These are phyloP conservation scores for Gobio gobio DNA, from an alignment of 2,113 vertebrate genomes.

Conservation along the genomic window DNA sequence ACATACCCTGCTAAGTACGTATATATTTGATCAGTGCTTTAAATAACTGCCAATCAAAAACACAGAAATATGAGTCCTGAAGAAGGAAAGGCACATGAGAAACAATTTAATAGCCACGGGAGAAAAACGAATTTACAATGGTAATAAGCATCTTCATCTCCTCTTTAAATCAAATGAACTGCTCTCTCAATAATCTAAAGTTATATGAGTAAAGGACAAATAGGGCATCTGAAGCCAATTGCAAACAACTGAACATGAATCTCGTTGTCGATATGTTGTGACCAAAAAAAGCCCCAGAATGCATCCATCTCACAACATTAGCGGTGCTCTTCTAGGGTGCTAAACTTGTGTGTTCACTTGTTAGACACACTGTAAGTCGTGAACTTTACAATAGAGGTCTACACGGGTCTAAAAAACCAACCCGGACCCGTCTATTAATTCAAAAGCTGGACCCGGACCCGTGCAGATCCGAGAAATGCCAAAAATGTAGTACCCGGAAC, in stretches of 20 bases:
- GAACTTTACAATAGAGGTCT: not conserved
- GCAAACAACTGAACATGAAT: not conserved
- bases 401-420: too few species aligned
- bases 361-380: not conserved
- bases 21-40: slow-evolving; percentile 36
- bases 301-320: not conserved
- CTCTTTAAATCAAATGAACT: slow-evolving; percentile 35
- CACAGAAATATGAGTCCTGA: not conserved
- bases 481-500: too few species aligned
- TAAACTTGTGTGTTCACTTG: not conserved
- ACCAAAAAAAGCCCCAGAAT: not conserved
- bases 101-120: slow-evolving; percentile 17
- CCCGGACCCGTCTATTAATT: too few species aligned
- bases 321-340: not conserved
- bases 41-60: slow-evolving; percentile 32
- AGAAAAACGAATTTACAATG: slow-evolving; percentile 38
- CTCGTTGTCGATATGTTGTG: not conserved
- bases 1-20: slow-evolving; percentile 34
- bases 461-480: too few species aligned
- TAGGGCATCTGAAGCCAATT: not conserved
- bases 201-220: slow-evolving; percentile 6
- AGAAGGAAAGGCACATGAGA: slow-evolving; percentile 31
- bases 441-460: too few species aligned
- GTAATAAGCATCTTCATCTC: slow-evolving; percentile 30
- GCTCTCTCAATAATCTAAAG: slow-evolving; percentile 33